Percentiles rank a stretch among this genome's conserved stretches.
These are phyloP conservation scores for Trilocha varians DNA, from an alignment of 2,888 invertebrate genomes.

Conservation along the genomic window DNA sequence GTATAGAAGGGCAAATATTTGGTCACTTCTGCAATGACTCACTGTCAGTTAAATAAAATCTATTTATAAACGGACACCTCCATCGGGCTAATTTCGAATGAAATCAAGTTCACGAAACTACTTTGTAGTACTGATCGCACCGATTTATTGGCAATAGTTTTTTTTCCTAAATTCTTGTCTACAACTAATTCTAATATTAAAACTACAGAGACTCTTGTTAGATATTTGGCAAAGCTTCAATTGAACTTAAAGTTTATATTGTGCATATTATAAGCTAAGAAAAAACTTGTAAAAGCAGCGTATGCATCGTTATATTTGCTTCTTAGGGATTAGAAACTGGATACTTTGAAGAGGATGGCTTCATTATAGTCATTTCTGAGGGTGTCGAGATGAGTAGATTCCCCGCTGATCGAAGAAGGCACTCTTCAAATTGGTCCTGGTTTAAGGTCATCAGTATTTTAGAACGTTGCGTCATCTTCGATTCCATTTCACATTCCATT, in stretches of 20 bases:
- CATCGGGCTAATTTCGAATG: slow-evolving; percentile 30
- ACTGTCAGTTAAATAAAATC: slow-evolving; percentile 24
- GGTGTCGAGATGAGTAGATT: slow-evolving; percentile 77
- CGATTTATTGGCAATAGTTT: neutral
- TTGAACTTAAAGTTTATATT: neutral
- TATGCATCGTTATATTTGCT: slow-evolving; percentile 55
- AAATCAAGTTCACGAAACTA: slow-evolving; percentile 10
- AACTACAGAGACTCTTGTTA: too few species aligned
- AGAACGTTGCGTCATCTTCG: slow-evolving; percentile 37
- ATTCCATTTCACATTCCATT: slow-evolving; percentile 55
- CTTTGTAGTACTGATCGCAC: neutral
- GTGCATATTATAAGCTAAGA: neutral
- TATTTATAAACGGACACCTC: slow-evolving; percentile 35
- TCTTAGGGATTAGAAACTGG: slow-evolving; percentile 72
- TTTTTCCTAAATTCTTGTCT: too few species aligned
- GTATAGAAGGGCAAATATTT: slow-evolving; percentile 3
- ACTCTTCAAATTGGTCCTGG: slow-evolving; percentile 78
- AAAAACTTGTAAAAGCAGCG: slow-evolving; percentile 22
- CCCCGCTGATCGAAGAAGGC: slow-evolving; percentile 73
- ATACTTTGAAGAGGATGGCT: slow-evolving; percentile 75
- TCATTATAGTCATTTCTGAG: slow-evolving; percentile 75
- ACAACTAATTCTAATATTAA: too few species aligned
- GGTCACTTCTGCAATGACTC: slow-evolving; percentile 28
- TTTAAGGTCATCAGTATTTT: slow-evolving; percentile 75
- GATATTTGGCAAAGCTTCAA: neutral